These are phyloP conservation scores for Hipposideros larvatus DNA, from an alignment of 2,797 vertebrate genomes.

Conservation along the genomic window DNA sequence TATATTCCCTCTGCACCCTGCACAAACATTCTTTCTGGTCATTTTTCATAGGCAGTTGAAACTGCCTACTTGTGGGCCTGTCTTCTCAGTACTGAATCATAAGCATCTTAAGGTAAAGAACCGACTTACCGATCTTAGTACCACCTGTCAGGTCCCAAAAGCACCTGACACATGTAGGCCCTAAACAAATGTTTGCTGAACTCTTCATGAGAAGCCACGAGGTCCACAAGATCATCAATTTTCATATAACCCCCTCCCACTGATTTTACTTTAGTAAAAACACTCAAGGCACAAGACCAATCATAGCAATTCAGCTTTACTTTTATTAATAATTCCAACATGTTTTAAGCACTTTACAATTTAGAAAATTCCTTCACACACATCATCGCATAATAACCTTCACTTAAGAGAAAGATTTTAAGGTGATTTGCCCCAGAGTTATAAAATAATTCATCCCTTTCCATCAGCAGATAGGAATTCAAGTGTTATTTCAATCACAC, in stretches of 20 bases:
- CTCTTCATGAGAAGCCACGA: neutral
- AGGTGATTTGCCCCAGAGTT: neutral
- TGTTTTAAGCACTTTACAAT: constrained; percentile 22
- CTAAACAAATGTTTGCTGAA: neutral
- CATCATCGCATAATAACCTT: neutral
- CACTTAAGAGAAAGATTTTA: constrained; percentile 7
- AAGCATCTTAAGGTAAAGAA: neutral
- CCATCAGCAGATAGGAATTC: neutral
- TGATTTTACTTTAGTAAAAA: neutral
- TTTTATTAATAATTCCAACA: constrained; percentile 51
- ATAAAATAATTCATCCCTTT: neutral
- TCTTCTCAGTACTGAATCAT: neutral
- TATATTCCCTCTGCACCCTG: neutral
- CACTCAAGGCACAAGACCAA: constrained; percentile 25
- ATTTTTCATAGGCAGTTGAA: neutral
- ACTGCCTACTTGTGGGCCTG: neutral
- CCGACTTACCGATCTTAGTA: neutral
- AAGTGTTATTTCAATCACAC: constrained; percentile 13
- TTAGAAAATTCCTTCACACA: neutral
- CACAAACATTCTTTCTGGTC: neutral
- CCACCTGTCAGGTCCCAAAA: neutral
- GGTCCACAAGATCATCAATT: neutral
- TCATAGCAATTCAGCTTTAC: constrained; percentile 4
- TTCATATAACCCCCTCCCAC: neutral
- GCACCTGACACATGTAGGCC: neutral